phyloP scores from a whole-genome alignment of 2,797 vertebrate species.

The Pseudomugil tenellus region DNA sequence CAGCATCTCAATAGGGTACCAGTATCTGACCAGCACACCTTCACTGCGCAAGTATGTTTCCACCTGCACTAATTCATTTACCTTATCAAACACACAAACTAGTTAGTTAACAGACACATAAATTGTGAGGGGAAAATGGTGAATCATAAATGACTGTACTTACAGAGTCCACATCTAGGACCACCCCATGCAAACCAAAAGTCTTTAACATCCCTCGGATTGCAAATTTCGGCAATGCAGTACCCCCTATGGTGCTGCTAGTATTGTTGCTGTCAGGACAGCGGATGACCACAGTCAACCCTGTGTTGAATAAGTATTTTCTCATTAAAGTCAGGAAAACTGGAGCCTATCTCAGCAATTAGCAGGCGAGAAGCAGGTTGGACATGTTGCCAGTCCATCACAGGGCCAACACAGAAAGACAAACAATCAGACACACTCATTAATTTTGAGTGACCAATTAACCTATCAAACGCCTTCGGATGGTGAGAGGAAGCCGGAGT shows the following conservation, averaged over 20 bases:
- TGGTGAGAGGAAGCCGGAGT: too few species aligned
- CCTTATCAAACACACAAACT: slow-evolving; percentile 73
- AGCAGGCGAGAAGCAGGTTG: too few species aligned
- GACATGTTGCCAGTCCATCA: too few species aligned
- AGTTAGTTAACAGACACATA: slow-evolving; percentile 3
- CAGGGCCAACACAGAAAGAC: too few species aligned
- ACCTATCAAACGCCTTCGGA: too few species aligned
- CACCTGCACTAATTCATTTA: slow-evolving; percentile 96
- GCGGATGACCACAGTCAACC: slow-evolving; percentile 94
- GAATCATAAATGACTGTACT: slow-evolving; percentile 57
- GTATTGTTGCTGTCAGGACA: slow-evolving; percentile 96
- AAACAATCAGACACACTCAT: too few species aligned
- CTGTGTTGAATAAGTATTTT: slow-evolving; percentile 68
- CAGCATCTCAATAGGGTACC: slow-evolving; percentile 98
- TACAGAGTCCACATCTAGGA: slow-evolving; percentile 96
- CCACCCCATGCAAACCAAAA: slow-evolving; percentile 94
- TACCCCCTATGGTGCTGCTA: slow-evolving; percentile 89
- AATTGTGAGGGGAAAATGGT: neutral
- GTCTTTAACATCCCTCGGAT: slow-evolving; percentile 98
- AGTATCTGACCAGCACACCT: slow-evolving; percentile 96
- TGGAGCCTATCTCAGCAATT: too few species aligned
- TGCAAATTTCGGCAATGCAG: slow-evolving; percentile 95
- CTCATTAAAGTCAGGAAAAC: too few species aligned
- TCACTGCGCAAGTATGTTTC: slow-evolving; percentile 97
- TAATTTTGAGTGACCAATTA: too few species aligned